A percentile compares a stretch with the other conserved stretches of the same genome.
These are phyloP conservation scores for Spheniscus mendiculus DNA, from an alignment of 2,113 vertebrate species.

Conservation along the genomic window DNA sequence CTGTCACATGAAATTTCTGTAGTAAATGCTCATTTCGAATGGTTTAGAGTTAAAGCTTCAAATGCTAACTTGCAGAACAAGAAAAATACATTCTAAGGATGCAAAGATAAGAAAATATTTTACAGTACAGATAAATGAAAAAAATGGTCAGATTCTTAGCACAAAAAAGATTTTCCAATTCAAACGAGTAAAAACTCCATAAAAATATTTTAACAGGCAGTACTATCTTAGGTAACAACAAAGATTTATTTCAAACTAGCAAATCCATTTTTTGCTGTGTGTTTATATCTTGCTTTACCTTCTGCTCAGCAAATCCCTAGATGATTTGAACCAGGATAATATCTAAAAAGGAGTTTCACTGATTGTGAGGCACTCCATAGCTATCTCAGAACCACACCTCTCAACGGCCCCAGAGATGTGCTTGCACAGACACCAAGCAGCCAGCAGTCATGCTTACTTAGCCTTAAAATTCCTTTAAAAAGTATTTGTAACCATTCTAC, in stretches of 20 bases:
- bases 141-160: background rate
- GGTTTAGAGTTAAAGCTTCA: conserved; percentile 13
- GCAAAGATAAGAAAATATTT: conserved; percentile 34
- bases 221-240: background rate
- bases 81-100: background rate
- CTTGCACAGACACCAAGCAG: background rate
- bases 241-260: background rate
- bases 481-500: background rate
- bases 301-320: background rate
- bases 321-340: background rate
- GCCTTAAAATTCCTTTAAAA: conserved; percentile 21
- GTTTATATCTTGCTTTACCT: background rate
- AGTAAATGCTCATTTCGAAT: background rate
- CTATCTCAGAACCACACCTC: background rate
- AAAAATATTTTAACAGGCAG: background rate
- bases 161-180: background rate
- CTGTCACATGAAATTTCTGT: conserved; percentile 1
- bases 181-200: background rate
- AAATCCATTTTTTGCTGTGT: background rate
- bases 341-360: background rate
- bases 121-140: background rate
- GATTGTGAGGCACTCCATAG: background rate
- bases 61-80: conserved; percentile 10
- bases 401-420: background rate
- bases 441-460: background rate